phyloP scores from a whole-genome alignment of 2,113 vertebrate species.

The Hippopotamus amphibius region DNA sequence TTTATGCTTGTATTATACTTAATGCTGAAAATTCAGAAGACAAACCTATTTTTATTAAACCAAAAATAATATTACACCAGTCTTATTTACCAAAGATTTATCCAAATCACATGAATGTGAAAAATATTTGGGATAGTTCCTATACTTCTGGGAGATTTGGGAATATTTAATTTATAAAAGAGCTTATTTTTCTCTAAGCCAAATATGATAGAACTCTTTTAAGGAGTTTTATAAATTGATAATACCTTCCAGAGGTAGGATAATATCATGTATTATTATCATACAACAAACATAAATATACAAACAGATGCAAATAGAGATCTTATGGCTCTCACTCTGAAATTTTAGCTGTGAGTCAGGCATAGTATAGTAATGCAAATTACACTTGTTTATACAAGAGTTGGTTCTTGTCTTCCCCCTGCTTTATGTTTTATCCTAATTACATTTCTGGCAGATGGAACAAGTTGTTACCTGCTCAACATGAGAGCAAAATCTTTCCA shows the following conservation, averaged over 20 bases:
- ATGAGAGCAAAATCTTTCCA: background rate
- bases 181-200: background rate
- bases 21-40: background rate
- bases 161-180: background rate
- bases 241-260: background rate
- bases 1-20: background rate
- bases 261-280: background rate
- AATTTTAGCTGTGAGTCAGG: background rate
- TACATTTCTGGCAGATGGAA: background rate
- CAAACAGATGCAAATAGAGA: background rate
- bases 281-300: background rate
- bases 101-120: background rate
- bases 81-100: conserved; percentile 28
- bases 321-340: background rate
- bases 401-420: background rate
- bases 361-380: background rate
- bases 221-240: background rate
- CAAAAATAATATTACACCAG: background rate
- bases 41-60: background rate
- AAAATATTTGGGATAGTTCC: background rate
- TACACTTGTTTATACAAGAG: background rate
- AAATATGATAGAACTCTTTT: background rate
- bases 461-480: background rate
- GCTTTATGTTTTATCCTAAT: conserved; percentile 47
- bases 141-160: background rate